phyloP scores from a whole-genome alignment of 2,113 vertebrate species.

The Pavo muticus region DNA sequence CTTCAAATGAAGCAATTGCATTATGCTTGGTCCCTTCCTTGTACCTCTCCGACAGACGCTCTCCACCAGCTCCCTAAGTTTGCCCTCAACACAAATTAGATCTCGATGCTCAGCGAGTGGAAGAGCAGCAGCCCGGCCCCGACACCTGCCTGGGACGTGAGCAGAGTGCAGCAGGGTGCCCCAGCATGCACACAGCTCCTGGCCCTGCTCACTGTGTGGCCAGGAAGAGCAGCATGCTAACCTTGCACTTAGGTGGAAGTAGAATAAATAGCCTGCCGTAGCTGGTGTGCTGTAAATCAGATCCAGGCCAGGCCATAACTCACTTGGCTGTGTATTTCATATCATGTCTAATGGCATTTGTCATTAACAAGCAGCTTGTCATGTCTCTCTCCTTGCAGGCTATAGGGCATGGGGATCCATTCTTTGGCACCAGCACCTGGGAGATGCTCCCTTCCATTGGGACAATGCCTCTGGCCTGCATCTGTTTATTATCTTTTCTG shows the following conservation, averaged over 20 bases:
- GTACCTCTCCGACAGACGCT: neutral
- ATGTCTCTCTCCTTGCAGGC: neutral
- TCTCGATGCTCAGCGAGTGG: neutral
- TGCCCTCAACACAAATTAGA: neutral
- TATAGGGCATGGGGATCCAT: neutral
- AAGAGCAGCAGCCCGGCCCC: neutral
- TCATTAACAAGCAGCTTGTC: neutral
- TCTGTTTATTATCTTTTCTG: neutral
- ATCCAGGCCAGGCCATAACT: neutral
- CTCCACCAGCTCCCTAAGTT: neutral
- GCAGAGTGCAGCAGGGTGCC: neutral
- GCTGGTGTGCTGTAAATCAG: neutral
- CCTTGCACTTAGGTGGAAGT: neutral
- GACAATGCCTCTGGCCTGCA: neutral
- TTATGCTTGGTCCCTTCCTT: neutral
- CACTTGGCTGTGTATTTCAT: neutral
- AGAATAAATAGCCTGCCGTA: neutral
- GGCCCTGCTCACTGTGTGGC: neutral
- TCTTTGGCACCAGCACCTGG: neutral
- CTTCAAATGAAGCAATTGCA: constrained; percentile 11
- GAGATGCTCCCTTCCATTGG: neutral
- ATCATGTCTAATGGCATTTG: neutral
- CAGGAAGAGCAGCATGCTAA: too few relatives aligned
- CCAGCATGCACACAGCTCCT: neutral
- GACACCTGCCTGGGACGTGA: neutral